Conservation (phyloP, 2,888 invertebrate species). For the Morpho helenor region DNA sequence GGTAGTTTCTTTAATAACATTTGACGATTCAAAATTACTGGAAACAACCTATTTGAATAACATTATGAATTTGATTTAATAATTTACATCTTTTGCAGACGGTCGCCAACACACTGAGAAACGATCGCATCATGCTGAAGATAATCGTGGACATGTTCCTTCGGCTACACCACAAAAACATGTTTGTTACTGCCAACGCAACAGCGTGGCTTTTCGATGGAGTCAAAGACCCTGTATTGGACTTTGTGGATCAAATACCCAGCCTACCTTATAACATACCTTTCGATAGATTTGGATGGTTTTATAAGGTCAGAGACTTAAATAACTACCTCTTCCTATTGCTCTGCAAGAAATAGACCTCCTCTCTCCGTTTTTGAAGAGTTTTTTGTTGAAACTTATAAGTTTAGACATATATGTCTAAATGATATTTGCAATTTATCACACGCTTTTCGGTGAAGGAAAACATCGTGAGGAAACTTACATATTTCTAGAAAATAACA, state of each 20-base stretch:
- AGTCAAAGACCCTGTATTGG: constrained; percentile 85
- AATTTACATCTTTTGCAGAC: constrained; percentile 70
- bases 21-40: too few species aligned
- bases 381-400: too few species aligned
- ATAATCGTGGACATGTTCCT: constrained; percentile 75
- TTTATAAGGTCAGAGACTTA: constrained; percentile 81
- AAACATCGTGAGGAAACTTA: too few species aligned
- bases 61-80: background rate
- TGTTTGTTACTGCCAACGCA: constrained; percentile 81
- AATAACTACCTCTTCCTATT: too few species aligned
- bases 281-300: constrained; percentile 90
- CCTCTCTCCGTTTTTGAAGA: too few species aligned
- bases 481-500: too few species aligned
- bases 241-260: constrained; percentile 78
- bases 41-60: too few species aligned
- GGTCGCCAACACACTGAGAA: constrained; percentile 78
- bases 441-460: too few species aligned
- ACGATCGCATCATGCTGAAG: constrained; percentile 47
- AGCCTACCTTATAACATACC: constrained; percentile 80
- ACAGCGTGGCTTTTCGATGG: constrained; percentile 88
- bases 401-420: too few species aligned
- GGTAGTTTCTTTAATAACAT: too few species aligned
- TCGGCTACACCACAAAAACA: constrained; percentile 62
- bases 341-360: too few species aligned
- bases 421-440: too few species aligned